Percentiles rank a stretch among this genome's conserved stretches.
Evolutionary conservation across 2,113 vertebrate species (phyloP).

Genomic region (Sinocyclocheilus rhinocerous): DNA sequence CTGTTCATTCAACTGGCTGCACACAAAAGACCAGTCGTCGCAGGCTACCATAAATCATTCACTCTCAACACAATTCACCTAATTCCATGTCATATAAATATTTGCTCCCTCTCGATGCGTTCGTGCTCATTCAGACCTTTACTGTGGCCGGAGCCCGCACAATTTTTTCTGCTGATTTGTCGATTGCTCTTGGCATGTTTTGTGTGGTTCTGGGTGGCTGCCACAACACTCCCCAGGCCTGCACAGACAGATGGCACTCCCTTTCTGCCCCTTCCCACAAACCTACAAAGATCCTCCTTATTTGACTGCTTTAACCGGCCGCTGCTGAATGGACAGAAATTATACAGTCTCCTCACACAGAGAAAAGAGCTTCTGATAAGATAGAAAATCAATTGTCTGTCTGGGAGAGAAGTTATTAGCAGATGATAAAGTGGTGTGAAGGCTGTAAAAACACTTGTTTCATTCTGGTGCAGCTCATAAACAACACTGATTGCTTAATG

Average conservation of each 20-base stretch:
- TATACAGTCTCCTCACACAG: background rate
- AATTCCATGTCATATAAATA: conserved; percentile 29
- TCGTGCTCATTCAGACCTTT: background rate
- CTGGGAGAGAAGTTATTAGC: conserved; percentile 16
- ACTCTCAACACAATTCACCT: background rate
- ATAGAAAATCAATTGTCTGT: conserved; percentile 25
- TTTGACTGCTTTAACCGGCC: conserved; percentile 66
- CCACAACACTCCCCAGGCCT: conserved; percentile 68
- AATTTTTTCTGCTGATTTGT: conserved; percentile 42
- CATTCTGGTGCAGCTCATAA: background rate
- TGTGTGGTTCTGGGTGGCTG: conserved; percentile 52
- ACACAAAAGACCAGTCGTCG: background rate
- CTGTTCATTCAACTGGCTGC: background rate
- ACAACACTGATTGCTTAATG: background rate
- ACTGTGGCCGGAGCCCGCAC: background rate
- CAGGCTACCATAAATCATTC: background rate
- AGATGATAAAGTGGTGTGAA: conserved; percentile 18
- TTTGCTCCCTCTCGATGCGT: background rate
- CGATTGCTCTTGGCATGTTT: conserved; percentile 42
- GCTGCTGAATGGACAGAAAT: conserved; percentile 62
- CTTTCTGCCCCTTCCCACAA: conserved; percentile 44
- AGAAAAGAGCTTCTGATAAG: background rate
- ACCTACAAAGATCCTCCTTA: conserved; percentile 58
- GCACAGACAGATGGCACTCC: conserved; percentile 72
- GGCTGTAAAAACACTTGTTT: background rate